Conservation (phyloP, 2,888 invertebrate species). For the Athetis lepigone region DNA sequence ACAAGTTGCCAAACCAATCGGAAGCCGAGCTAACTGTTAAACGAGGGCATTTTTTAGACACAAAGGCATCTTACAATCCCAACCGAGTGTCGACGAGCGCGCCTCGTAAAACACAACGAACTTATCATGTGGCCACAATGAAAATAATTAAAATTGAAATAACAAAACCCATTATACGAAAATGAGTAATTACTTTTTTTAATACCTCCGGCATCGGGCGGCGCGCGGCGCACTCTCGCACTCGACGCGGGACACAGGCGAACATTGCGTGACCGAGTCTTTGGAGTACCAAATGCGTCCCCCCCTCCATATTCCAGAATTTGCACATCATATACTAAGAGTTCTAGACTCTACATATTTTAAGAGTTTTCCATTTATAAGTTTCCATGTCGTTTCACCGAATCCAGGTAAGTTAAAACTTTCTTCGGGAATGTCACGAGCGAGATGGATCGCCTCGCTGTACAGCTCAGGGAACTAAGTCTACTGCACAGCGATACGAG, state of each 20-base stretch:
- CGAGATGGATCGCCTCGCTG: no score
- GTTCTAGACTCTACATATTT: no score
- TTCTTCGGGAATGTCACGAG: background rate
- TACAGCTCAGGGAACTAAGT: no score
- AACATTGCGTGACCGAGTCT: slow-evolving; percentile 32
- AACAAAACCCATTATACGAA: slow-evolving; percentile 48
- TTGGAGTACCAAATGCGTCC: slow-evolving; percentile 23
- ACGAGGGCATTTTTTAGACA: no score
- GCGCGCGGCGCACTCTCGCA: slow-evolving; percentile 12
- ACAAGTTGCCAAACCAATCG: no score
- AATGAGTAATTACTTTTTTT: slow-evolving; percentile 53
- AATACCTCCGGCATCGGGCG: slow-evolving; percentile 16
- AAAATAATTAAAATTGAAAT: slow-evolving; percentile 53
- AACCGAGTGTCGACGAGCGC: background rate
- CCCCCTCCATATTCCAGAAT: no score
- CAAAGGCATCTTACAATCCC: slow-evolving; percentile 17
- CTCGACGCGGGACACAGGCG: background rate
- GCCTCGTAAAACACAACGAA: slow-evolving; percentile 30
- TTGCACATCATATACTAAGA: no score
- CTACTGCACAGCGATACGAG: no score
- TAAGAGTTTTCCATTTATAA: slow-evolving; percentile 15
- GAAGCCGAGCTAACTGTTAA: no score
- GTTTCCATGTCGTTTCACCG: slow-evolving; percentile 10
- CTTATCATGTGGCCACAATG: slow-evolving; percentile 19
- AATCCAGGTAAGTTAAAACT: slow-evolving; percentile 4